Evolutionary conservation across 2,113 vertebrate genomes (phyloP).

Genomic region (Piprites chloris): DNA sequence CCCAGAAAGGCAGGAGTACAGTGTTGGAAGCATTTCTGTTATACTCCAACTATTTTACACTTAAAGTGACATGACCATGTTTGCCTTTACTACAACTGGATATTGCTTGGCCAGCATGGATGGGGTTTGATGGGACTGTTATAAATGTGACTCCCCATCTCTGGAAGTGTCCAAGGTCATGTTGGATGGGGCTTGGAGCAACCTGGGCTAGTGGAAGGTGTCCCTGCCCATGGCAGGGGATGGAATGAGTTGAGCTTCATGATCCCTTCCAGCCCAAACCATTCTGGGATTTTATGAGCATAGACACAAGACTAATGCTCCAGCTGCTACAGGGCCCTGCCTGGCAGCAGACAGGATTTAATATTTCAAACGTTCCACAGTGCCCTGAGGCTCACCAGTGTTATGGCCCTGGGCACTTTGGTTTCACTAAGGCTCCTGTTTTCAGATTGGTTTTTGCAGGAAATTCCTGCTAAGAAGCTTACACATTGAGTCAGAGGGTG

Average conservation of each 20-base stretch:
- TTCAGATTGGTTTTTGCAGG: not conserved
- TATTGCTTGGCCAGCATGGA: not conserved
- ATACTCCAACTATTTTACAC: fast-evolving
- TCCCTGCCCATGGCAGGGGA: not conserved
- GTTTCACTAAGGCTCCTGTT: not conserved
- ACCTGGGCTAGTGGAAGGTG: not conserved
- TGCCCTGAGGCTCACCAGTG: not conserved
- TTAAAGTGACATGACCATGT: fast-evolving
- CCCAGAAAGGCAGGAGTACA: not conserved
- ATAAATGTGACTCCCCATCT: fast-evolving
- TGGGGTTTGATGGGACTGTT: not conserved
- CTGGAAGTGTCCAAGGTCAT: not conserved
- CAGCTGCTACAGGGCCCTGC: not conserved
- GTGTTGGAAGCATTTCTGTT: not conserved
- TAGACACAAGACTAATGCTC: not conserved
- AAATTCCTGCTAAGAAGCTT: not conserved
- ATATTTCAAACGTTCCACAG: not conserved
- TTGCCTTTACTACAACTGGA: not conserved
- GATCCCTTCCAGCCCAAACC: not conserved
- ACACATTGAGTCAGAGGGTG: not conserved
- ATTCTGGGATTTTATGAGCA: not conserved
- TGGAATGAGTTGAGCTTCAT: not conserved
- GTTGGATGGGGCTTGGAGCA: not conserved
- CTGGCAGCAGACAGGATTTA: not conserved
- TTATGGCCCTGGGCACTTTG: not conserved